Evolutionary conservation across 2,888 invertebrate genomes (phyloP), one percentile per base, ranked within the genome.

Genomic region (Scaptomyza caliginosa): DNA sequence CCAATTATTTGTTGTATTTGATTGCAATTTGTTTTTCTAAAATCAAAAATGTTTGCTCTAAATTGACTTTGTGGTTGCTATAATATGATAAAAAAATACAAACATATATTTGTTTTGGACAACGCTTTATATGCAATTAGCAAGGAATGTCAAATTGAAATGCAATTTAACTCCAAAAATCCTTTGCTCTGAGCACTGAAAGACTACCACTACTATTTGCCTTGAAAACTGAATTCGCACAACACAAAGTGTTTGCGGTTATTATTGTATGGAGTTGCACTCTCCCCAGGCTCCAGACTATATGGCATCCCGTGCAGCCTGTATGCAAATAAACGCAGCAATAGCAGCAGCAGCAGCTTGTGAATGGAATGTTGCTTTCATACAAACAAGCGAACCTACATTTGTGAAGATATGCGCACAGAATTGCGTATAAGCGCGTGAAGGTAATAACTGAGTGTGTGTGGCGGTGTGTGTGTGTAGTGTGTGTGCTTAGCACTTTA

Each of bases 291-390:
- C 46, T n/a, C n/a, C n/a, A n/a, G 23, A 65, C 16, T 26, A 40
- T 21, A 10, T 21, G 34, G 17, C 13, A 30, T 23, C 8, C 34
- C 34, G 16, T 34, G 16, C 3, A 38, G 48, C 52, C 52, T 39
- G 42, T 45, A 50, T 42, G 43, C 58, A 34, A 67, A 59, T 34
- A 34, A 34, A 16, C 16, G 16, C 28, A 28, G 7, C 43, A 55
- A 52, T 28, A 10, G 38, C 38, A 23, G 39, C 23, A 49, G n/a
- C 66, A 43, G 58, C 28, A 40, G 52, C 16, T 49, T 19, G 42
- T n/a, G 38, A 58, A 50, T 39, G 49, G 21, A 43, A 50, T 46
- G 17, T 17, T 34, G 10, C n/a, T 4, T 24, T 2, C 30, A 24
- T n/a, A 5, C 11, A 21, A 26, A 16, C 11, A 24, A 2, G 10